phyloP scores from a whole-genome alignment of 2,888 invertebrate genomes.

The Xestia rhomboidea region DNA sequence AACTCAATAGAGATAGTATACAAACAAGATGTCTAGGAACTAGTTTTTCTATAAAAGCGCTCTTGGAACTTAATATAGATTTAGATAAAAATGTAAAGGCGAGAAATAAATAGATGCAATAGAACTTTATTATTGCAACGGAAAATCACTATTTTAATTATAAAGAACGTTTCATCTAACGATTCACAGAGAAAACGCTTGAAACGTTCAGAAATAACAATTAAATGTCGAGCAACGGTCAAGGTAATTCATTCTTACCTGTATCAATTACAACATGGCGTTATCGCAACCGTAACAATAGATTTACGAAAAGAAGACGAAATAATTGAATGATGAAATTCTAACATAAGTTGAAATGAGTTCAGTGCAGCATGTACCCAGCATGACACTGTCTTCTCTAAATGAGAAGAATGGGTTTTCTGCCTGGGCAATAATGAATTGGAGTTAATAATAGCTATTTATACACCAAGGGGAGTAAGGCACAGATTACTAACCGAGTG shows the following conservation, averaged over 20 bases:
- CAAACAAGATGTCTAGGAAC: slow-evolving; percentile 19
- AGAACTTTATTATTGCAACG: background rate
- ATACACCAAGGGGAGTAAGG: too few relatives aligned
- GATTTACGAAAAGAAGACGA: slow-evolving; percentile 4
- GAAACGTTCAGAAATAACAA: slow-evolving; percentile 16
- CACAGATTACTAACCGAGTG: too few relatives aligned
- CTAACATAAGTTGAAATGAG: background rate
- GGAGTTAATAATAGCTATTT: too few relatives aligned
- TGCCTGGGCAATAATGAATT: too few relatives aligned
- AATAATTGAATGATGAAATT: slow-evolving; percentile 26
- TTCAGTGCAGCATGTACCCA: background rate
- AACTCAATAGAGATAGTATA: background rate
- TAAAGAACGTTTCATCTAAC: background rate
- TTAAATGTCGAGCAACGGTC: slow-evolving; percentile 11
- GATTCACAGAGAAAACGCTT: background rate
- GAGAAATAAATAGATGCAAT: background rate
- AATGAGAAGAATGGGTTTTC: background rate
- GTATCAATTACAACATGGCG: slow-evolving; percentile 20
- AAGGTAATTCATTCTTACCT: slow-evolving; percentile 14
- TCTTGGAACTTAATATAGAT: slow-evolving; percentile 33
- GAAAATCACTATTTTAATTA: background rate
- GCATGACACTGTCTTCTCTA: background rate
- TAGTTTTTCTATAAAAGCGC: slow-evolving; percentile 23
- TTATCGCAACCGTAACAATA: slow-evolving; percentile 22
- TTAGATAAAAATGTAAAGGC: background rate